Conservation (phyloP, 1,140 invertebrate species). For the Aphaenogaster ashmeadi region DNA sequence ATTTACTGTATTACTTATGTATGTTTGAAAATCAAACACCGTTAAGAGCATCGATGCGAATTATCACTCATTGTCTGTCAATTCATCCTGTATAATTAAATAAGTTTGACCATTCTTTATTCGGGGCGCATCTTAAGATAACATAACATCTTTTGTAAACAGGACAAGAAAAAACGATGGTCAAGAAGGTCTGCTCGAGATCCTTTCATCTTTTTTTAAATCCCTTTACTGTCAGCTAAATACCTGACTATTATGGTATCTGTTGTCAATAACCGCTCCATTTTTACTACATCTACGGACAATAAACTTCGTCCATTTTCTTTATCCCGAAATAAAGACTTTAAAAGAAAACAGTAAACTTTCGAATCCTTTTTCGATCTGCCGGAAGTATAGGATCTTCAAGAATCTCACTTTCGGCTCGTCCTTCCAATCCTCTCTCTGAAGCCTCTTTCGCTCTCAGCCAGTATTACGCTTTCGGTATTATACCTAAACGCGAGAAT, state of each 20-base stretch:
- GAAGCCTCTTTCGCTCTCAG: constrained; percentile 29
- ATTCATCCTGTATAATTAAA: neutral
- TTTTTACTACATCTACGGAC: neutral
- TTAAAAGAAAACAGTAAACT: neutral
- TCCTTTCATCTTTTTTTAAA: too few relatives aligned
- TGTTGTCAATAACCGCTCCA: neutral
- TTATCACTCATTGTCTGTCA: neutral
- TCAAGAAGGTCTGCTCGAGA: too few relatives aligned
- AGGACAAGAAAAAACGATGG: neutral
- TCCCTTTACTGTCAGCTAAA: too few relatives aligned
- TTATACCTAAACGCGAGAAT: neutral
- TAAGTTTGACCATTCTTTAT: neutral
- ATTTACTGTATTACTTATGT: neutral
- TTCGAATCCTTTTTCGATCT: neutral
- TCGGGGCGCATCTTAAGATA: neutral
- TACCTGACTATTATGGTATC: neutral
- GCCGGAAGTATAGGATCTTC: neutral
- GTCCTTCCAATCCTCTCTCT: neutral
- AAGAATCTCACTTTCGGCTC: constrained; percentile 2
- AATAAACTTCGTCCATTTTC: neutral
- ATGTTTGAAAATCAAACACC: neutral
- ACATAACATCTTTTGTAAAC: neutral
- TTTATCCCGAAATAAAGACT: neutral
- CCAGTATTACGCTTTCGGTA: neutral
- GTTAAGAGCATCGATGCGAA: neutral